Evolutionary conservation across 1,140 invertebrate species (phyloP).

Genomic region (Drosophila seguyi): DNA sequence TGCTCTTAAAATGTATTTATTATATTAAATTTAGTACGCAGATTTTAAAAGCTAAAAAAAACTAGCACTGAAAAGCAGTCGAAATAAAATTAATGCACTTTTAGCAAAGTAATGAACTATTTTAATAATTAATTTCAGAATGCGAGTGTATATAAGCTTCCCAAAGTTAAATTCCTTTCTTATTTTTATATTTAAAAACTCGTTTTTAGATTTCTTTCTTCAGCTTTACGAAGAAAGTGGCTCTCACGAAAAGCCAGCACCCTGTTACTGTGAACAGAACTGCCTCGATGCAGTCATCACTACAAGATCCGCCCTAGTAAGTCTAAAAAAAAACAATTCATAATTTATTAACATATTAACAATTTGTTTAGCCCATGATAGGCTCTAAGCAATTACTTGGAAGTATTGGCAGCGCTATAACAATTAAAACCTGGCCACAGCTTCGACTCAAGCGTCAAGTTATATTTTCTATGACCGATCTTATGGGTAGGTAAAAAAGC

Average conservation of each 20-base stretch:
- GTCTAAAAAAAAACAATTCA: neutral
- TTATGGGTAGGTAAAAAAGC: slow-evolving; percentile 57
- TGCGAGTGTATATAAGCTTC: no score
- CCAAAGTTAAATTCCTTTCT: no score
- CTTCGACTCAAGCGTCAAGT: slow-evolving; percentile 71
- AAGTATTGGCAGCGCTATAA: slow-evolving; percentile 61
- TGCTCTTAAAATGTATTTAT: no score
- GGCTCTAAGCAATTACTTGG: slow-evolving; percentile 62
- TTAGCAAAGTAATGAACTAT: no score
- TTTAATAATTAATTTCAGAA: no score
- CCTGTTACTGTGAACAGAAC: slow-evolving; percentile 65
- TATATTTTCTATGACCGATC: slow-evolving; percentile 81
- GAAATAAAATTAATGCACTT: no score
- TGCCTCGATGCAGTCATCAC: slow-evolving; percentile 66
- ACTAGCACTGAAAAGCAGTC: no score
- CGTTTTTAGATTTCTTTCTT: slow-evolving; percentile 53
- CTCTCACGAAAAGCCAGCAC: slow-evolving; percentile 11
- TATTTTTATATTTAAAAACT: neutral
- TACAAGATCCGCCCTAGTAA: slow-evolving; percentile 47
- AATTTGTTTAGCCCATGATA: slow-evolving; percentile 53
- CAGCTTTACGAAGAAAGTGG: slow-evolving; percentile 54
- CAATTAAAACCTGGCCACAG: slow-evolving; percentile 66
- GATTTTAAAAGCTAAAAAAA: no score
- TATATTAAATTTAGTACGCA: no score
- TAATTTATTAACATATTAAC: no score